A percentile compares a stretch with the other conserved stretches of the same genome.
phyloP scores from a whole-genome alignment of 1,140 invertebrate species.

The Papilio polytes region DNA sequence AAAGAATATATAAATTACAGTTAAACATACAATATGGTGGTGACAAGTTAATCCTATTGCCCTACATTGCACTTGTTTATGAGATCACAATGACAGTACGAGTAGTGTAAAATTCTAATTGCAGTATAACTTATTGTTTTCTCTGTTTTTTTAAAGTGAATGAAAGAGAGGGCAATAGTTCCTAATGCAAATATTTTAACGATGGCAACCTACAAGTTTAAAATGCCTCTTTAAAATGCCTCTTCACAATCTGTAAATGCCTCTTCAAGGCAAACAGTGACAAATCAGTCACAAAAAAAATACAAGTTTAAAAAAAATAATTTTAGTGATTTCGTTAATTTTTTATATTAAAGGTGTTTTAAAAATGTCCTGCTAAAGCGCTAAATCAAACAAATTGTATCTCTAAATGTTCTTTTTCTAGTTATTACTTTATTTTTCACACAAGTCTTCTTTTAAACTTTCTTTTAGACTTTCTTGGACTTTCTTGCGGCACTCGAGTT shows the following conservation, averaged over 20 bases:
- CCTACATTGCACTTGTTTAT: neutral
- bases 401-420: neutral
- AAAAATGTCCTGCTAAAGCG: neutral
- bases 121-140: too few species aligned
- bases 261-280: too few species aligned
- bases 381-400: neutral
- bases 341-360: conserved; percentile 3
- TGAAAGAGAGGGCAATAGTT: too few species aligned
- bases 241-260: too few species aligned
- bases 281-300: too few species aligned
- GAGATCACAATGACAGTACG: neutral
- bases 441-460: too few species aligned
- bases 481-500: too few species aligned
- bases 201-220: neutral
- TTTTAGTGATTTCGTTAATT: neutral
- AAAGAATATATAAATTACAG: neutral
- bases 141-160: too few species aligned
- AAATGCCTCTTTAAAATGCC: too few species aligned
- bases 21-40: neutral
- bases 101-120: neutral
- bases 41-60: neutral
- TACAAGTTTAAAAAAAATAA: neutral
- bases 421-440: neutral
- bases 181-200: too few species aligned
- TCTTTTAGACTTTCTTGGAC: too few species aligned